Evolutionary conservation across 2,113 vertebrate genomes (phyloP).

Genomic region (Menidia beryllina): DNA sequence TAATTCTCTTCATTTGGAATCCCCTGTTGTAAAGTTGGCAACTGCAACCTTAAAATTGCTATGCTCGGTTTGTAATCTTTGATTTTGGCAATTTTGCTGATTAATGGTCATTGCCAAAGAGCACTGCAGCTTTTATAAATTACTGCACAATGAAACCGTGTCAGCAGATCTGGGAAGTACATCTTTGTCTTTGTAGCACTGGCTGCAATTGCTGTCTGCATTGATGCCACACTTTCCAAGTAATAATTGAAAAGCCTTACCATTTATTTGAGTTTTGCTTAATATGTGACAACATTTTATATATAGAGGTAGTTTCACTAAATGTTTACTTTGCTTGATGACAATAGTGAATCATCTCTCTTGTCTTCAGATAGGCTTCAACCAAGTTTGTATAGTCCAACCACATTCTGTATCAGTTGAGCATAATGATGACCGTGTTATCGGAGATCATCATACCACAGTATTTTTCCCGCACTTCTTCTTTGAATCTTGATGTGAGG

Average conservation of each 20-base stretch:
- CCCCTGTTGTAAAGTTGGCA: constrained; percentile 20
- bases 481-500: not conserved
- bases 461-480: no score
- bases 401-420: not conserved
- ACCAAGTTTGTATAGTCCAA: not conserved
- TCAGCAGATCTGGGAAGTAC: constrained; percentile 52
- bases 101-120: constrained; percentile 44
- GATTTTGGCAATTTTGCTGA: constrained; percentile 41
- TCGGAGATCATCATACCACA: not conserved
- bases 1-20: constrained; percentile 9
- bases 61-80: constrained; percentile 36
- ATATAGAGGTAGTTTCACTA: not conserved
- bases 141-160: constrained; percentile 33
- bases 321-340: not conserved
- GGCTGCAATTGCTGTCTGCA: constrained; percentile 17
- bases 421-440: no score
- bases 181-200: constrained; percentile 27
- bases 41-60: constrained; percentile 8
- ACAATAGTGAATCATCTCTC: not conserved
- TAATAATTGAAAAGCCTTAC: not conserved
- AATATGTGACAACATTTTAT: not conserved
- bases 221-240: constrained; percentile 14
- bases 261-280: not conserved
- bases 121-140: constrained; percentile 47
- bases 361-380: not conserved